These are phyloP conservation scores for Alethe diademata DNA, from an alignment of 2,113 vertebrate species.

Conservation along the genomic window DNA sequence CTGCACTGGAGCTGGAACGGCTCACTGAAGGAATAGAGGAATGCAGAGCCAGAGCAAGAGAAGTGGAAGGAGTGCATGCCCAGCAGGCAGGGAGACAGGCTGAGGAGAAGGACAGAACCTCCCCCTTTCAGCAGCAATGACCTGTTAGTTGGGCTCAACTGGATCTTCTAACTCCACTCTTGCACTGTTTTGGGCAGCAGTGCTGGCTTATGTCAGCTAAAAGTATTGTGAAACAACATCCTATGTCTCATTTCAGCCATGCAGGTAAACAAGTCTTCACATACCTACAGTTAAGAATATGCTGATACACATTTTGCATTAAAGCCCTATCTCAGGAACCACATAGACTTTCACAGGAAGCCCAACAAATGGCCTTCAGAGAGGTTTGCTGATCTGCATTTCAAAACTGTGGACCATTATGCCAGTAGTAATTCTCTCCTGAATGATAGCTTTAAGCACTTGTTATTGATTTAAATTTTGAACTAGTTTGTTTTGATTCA, in stretches of 20 bases:
- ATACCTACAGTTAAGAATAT: constrained; percentile 14
- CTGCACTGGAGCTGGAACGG: rapidly evolving
- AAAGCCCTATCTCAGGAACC: not conserved
- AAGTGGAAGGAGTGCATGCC: not conserved
- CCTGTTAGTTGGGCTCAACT: constrained; percentile 35
- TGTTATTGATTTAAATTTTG: constrained; percentile 47
- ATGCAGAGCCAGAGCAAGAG: not conserved
- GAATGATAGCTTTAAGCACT: constrained; percentile 24
- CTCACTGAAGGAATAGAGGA: not conserved
- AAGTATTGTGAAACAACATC: constrained; percentile 24
- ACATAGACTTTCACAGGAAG: not conserved
- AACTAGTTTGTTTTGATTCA: constrained; percentile 57
- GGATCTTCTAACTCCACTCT: constrained; percentile 13
- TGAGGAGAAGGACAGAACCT: not conserved
- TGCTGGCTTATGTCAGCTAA: constrained; percentile 22
- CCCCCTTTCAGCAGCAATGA: not conserved
- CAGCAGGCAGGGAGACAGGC: not conserved
- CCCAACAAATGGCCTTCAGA: constrained; percentile 17
- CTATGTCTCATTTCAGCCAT: not conserved
- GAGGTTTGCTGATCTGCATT: constrained; percentile 26
- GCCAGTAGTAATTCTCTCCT: not conserved
- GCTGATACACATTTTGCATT: constrained; percentile 24
- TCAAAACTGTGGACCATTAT: constrained; percentile 20
- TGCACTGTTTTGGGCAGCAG: not conserved
- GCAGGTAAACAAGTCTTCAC: constrained; percentile 25